A percentile compares a stretch with the other conserved stretches of the same genome.
phyloP scores from a whole-genome alignment of 2,888 invertebrate species.

The Ferrisia virgata region DNA sequence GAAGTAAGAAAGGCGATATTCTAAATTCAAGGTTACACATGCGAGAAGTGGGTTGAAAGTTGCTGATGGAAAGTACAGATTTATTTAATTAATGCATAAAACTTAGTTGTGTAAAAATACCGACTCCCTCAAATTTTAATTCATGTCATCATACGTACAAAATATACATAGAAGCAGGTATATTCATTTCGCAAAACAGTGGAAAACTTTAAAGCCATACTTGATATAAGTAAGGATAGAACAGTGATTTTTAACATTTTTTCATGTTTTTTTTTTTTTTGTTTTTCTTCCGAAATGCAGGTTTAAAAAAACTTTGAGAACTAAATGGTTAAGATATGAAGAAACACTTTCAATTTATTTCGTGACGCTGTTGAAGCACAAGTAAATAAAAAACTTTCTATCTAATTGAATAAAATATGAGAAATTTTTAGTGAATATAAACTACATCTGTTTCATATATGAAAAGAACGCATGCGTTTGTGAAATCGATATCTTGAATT shows the following conservation, averaged over 20 bases:
- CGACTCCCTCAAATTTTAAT: too few relatives aligned
- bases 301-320: not conserved
- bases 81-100: too few relatives aligned
- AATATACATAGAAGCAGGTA: too few relatives aligned
- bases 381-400: not conserved
- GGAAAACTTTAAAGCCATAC: too few relatives aligned
- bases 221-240: too few relatives aligned
- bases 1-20: not conserved
- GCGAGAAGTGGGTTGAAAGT: not conserved
- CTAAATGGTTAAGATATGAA: not conserved
- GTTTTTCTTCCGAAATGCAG: not conserved
- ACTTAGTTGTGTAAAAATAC: too few relatives aligned
- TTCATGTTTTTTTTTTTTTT: not conserved
- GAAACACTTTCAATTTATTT: not conserved
- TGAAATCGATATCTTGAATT: conserved; percentile 24
- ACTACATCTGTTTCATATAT: not conserved
- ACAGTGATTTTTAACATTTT: too few relatives aligned
- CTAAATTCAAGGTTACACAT: not conserved
- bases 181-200: too few relatives aligned
- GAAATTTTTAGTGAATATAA: not conserved
- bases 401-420: not conserved
- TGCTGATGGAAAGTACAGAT: too few relatives aligned
- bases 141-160: too few relatives aligned
- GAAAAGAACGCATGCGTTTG: conserved; percentile 17
- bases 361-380: not conserved